Evolutionary conservation across 92 coral and sea anemone species (phyloP), one percentile per base, ranked within the genome.

Genomic region (Porites divaricata): DNA sequence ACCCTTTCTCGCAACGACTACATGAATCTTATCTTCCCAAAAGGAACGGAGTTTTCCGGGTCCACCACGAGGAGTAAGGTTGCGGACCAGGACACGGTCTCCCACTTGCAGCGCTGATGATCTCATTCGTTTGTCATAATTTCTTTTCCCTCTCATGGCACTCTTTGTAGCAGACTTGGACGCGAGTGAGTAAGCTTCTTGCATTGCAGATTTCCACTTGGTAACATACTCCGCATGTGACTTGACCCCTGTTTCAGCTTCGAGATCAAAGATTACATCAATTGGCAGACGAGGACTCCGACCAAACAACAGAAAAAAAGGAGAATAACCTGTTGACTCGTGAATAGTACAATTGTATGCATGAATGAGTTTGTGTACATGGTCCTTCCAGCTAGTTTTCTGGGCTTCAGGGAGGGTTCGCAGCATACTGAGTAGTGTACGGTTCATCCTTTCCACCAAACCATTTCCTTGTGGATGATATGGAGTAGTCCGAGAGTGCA

Each of bases 321-420:
- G 89, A 24, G 88, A 83, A 52, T 83, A 83, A 49, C 85, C 81
- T 23, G 92, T 88, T 20, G 88, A 70, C 81, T 77, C 85, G 63
- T 88, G 92, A 48, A 69, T 62, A 69, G 85, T 88, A 35, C 83
- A 88, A 62, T 88, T 88, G 68, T 88, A 88, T 58, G 85, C 92
- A 84, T 88, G 89, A 67, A 71, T 84, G 61, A 83, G 81, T 28
- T 88, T 83, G 69, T 84, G 83, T 26, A 78, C 68, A 70, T 87
- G 89, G 69, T 80, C 91, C 71, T 91, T 91, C 91, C 94, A 91
- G 70, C 72, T 74, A 45, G 86, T 20, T 72, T 84, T 91, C 71
- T 79, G 28, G 9, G 88, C 51, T 79, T 87, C 91, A 1, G 91
- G 88, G 6, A 90, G 84, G 8, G 91, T 90, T 24, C 91, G 86